Evolutionary conservation across 2,113 vertebrate genomes (phyloP), one percentile per base, ranked within the genome.

Genomic region (Entosphenus tridentatus): DNA sequence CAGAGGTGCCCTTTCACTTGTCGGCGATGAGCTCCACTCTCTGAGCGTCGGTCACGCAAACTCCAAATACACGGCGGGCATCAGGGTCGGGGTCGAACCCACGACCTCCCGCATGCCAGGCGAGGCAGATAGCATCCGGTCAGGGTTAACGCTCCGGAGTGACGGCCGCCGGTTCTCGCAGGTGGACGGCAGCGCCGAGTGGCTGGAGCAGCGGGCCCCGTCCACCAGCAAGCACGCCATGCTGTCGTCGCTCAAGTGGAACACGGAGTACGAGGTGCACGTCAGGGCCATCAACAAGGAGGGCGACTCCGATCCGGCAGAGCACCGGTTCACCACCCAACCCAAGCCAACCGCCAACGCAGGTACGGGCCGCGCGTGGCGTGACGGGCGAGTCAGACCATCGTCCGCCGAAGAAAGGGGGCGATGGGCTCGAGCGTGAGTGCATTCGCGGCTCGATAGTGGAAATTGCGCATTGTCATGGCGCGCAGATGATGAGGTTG

Each of bases 271-370:
- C 5, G 83, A 83, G 17, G 82, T 96, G n/a, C 80, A 74, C 1
- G 90, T 98, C 77, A 79, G 90, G 68, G 93, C 93, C 0, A 91
- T 88, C 76, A 98, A 98, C 78, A 80, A 86, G 76, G 87, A 89
- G 75, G 93, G 93, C 71, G 89, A 85, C 56, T 96, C 91, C 10
- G 82, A 84, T 13, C 82, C 88, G 0, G 87, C 85, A 2, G 81
- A 74, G 55, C 81, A 88, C 58, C 79, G 84, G 68, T 87, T 96
- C 81, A 82, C 77, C 73, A 96, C 91, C 1, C 81, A 85, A 0
- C 78, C 83, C 0, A 79, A 91, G 78, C 90, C 91, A 10, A 87
- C 87, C 0, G 81, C 81, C 69, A 86, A 89, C 76, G 87, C 91
- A 92, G 93, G 93, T 97, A 89, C 62, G 1, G 21, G 59, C 71